Conservation (phyloP, 2,113 vertebrate genomes). For the Antennarius striatus region DNA sequence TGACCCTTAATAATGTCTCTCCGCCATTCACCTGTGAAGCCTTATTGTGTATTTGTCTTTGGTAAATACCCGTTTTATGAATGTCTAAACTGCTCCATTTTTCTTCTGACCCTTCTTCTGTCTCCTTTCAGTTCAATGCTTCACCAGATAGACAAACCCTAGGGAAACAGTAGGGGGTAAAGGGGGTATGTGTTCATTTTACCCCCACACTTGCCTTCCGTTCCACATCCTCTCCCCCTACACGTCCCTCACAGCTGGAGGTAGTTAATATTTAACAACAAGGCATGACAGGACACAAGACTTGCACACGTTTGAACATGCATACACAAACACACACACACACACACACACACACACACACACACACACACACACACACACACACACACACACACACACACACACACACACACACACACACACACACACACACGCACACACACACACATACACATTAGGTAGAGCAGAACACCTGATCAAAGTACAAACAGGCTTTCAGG, state of each 20-base stretch:
- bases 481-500: slow-evolving; percentile 12
- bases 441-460: slow-evolving; percentile 13
- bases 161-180: slow-evolving; percentile 55
- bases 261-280: slow-evolving; percentile 81
- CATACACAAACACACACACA: too few species aligned
- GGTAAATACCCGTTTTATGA: slow-evolving; percentile 17
- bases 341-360: slow-evolving; percentile 16
- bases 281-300: slow-evolving; percentile 71
- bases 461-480: slow-evolving; percentile 35
- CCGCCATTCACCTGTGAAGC: slow-evolving; percentile 17
- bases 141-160: slow-evolving; percentile 72
- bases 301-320: slow-evolving; percentile 44
- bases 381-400: slow-evolving; percentile 29
- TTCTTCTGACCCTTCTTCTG: slow-evolving; percentile 19
- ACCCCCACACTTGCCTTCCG: slow-evolving; percentile 49
- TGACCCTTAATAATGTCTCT: slow-evolving; percentile 58
- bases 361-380: slow-evolving; percentile 16
- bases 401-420: slow-evolving; percentile 21
- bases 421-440: slow-evolving; percentile 26
- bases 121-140: slow-evolving; percentile 43
- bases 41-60: slow-evolving; percentile 32
- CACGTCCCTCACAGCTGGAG: slow-evolving; percentile 79
- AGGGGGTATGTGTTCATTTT: slow-evolving; percentile 78
- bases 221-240: slow-evolving; percentile 57
- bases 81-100: slow-evolving; percentile 28